Percentiles rank a stretch among this genome's conserved stretches.
These are phyloP conservation scores for Castor canadensis DNA, from an alignment of 2,113 vertebrate genomes.

Conservation along the genomic window DNA sequence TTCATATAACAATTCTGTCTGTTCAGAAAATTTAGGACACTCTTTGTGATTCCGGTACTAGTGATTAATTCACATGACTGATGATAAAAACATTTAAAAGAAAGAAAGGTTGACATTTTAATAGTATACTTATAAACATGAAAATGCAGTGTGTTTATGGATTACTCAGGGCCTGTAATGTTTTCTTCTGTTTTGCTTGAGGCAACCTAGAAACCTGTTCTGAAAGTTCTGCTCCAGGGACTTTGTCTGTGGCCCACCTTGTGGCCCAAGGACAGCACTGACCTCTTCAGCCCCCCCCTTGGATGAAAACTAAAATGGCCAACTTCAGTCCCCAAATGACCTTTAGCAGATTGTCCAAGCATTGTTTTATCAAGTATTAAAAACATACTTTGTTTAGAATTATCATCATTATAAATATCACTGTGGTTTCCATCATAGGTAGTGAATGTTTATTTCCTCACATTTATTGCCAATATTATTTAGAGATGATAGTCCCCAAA, in stretches of 20 bases:
- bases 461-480: not conserved
- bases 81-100: not conserved
- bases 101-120: not conserved
- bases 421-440: not conserved
- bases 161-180: not conserved
- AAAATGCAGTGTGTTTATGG: not conserved
- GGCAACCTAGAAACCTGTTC: not conserved
- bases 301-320: not conserved
- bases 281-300: no score
- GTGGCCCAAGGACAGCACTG: not conserved
- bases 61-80: not conserved
- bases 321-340: not conserved
- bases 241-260: not conserved
- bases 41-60: not conserved
- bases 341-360: not conserved
- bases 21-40: not conserved
- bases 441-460: slow-evolving; percentile 16
- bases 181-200: not conserved
- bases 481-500: not conserved
- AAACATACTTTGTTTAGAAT: no score
- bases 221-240: not conserved
- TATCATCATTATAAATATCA: no score
- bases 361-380: not conserved
- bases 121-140: not conserved
- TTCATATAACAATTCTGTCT: not conserved